A percentile compares a stretch with the other conserved stretches of the same genome.
Conservation (phyloP, 2,888 invertebrate genomes). For the Drosophila ochracea region DNA sequence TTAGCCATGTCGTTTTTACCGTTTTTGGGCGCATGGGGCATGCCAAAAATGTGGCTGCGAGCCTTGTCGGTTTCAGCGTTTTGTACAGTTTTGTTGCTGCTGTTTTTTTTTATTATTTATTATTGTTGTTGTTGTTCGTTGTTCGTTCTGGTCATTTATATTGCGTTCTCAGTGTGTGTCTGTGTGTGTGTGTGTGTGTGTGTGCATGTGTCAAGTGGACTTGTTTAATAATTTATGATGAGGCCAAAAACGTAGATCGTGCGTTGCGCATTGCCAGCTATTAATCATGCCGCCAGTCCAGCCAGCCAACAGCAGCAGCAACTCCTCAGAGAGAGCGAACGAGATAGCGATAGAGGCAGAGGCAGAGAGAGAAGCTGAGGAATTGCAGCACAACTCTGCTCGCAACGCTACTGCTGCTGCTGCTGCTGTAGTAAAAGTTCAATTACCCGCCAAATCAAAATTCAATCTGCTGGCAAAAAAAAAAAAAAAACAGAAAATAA, state of each 20-base stretch:
- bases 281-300: slow-evolving; percentile 70
- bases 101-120: slow-evolving; percentile 12
- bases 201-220: slow-evolving; percentile 79
- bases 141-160: slow-evolving; percentile 76
- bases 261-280: slow-evolving; percentile 81
- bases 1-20: slow-evolving; percentile 76
- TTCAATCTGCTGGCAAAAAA: slow-evolving; percentile 75
- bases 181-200: slow-evolving; percentile 26
- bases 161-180: slow-evolving; percentile 41
- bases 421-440: slow-evolving; percentile 75
- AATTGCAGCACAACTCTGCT: slow-evolving; percentile 28
- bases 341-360: slow-evolving; percentile 12
- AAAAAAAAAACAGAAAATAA: slow-evolving; percentile 43
- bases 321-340: slow-evolving; percentile 17
- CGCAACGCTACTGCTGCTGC: slow-evolving; percentile 12
- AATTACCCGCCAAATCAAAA: slow-evolving; percentile 83
- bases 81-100: slow-evolving; percentile 71
- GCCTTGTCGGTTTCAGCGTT: slow-evolving; percentile 58
- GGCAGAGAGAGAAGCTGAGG: slow-evolving; percentile 24
- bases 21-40: slow-evolving; percentile 74
- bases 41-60: slow-evolving; percentile 68
- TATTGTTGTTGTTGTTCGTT: slow-evolving; percentile 26
- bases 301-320: slow-evolving; percentile 31
- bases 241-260: slow-evolving; percentile 80
- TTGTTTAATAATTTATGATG: slow-evolving; percentile 79